These are phyloP conservation scores for Lagria hirta DNA, from an alignment of 2,888 invertebrate genomes.

Conservation along the genomic window DNA sequence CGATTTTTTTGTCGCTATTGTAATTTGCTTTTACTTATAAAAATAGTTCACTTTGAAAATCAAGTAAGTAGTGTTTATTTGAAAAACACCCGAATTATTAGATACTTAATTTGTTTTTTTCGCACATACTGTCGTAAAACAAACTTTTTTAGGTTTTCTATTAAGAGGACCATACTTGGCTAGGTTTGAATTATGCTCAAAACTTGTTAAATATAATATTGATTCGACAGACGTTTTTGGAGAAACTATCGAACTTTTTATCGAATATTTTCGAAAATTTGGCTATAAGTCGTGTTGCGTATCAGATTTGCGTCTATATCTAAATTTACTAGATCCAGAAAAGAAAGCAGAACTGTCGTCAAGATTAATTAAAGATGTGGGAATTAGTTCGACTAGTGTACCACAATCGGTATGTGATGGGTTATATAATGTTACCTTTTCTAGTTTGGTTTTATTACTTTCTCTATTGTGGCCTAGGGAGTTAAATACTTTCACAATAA, in stretches of 20 bases:
- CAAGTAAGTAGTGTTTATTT: no score
- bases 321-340: conserved; percentile 67
- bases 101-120: conserved; percentile 16
- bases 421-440: no score
- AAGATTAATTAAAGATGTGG: conserved; percentile 64
- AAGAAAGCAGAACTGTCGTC: conserved; percentile 62
- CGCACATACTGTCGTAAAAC: conserved; percentile 10
- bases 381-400: conserved; percentile 64
- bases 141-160: conserved; percentile 50
- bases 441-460: no score
- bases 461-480: no score
- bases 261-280: conserved; percentile 78
- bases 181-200: conserved; percentile 72
- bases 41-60: no score
- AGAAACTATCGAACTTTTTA: conserved; percentile 67
- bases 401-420: conserved; percentile 64
- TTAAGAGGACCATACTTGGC: conserved; percentile 84
- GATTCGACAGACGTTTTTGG: conserved; percentile 62
- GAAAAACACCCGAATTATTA: no score
- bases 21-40: no score
- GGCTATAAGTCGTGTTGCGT: conserved; percentile 87
- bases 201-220: conserved; percentile 58
- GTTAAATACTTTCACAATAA: no score
- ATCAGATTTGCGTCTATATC: conserved; percentile 76
- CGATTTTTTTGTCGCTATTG: no score